Evolutionary conservation across 1,140 invertebrate genomes (phyloP).

Genomic region (Apis dorsata): DNA sequence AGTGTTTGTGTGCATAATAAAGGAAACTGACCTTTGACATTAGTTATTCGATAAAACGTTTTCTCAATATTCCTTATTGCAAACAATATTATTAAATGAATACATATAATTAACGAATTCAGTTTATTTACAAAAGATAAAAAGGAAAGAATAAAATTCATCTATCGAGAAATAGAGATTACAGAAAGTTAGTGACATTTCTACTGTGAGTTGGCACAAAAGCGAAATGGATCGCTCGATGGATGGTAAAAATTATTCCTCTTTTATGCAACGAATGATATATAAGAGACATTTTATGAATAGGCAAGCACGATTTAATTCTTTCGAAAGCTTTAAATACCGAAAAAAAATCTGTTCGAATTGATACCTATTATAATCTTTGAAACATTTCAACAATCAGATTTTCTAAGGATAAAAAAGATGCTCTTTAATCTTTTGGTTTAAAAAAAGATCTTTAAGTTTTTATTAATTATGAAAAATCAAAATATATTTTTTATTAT

Average conservation of each 20-base stretch:
- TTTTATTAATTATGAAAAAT: neutral
- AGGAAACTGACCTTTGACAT: slow-evolving; percentile 39
- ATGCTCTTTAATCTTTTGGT: neutral
- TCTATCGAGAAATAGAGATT: slow-evolving; percentile 26
- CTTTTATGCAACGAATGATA: neutral
- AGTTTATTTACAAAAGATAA: slow-evolving; percentile 10
- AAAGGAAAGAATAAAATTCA: slow-evolving; percentile 24
- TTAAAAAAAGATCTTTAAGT: neutral
- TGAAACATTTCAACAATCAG: neutral
- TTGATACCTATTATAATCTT: too few species aligned
- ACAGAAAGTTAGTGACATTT: neutral
- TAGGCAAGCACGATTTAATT: slow-evolving; percentile 30
- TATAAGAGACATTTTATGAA: slow-evolving; percentile 43
- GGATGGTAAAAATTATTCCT: slow-evolving; percentile 24
- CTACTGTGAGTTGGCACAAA: slow-evolving; percentile 18
- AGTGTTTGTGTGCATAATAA: neutral
- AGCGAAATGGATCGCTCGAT: slow-evolving; percentile 27
- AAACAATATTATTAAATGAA: neutral
- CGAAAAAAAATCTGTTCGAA: neutral
- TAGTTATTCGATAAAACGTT: neutral
- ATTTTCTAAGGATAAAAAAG: neutral
- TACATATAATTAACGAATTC: neutral
- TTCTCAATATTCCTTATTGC: neutral
- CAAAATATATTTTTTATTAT: neutral
- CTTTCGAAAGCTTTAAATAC: neutral